Base-by-base conservation (phyloP, 2,888 invertebrate species). In the Polyploca ridens region DNA sequence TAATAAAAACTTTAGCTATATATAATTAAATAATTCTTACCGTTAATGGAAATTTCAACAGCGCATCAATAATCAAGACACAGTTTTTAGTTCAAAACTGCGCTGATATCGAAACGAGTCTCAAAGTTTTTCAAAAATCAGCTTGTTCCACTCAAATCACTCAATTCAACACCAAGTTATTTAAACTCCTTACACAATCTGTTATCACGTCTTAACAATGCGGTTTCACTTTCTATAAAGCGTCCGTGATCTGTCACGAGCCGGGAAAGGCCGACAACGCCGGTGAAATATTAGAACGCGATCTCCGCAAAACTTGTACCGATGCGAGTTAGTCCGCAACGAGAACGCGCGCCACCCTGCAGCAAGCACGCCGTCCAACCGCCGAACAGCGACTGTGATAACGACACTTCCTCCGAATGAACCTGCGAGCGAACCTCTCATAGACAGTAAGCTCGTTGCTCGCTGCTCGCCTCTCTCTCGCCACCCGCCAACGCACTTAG, bases 341-440 rank as follows among this genome's bases (percentile, higher is more conserved):
- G 73, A 76, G 77, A 77, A 77, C 71, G 68, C 79, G 75, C 73
- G 73, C 73, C 79, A 75, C 72, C 83, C 82, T 75, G 74, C 74
- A 80, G 82, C 86, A 78, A 86, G 87, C 86, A 81, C 89, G 89
- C 91, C 84, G 90, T 86, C 84, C 91, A 90, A 88, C 76, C 85
- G 91, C 87, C 89, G 90, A 92, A 87, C 90, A 89, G 91, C 93
- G 90, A 94, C 93, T 94, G 93, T 91, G 92, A 93, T 93, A 94
- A 92, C 91, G 87, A 89, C 83, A 87, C 87, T 89, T 88, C 88
- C 87, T 86, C 76, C 91, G 85, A 90, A 87, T 87, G 86, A 90
- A 91, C 91, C 91, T 86, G 87, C 90, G 83, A 86, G 87, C 90
- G 83, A 86, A 82, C 85, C 90, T 87, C 86, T 86, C 85, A 88